Evolutionary conservation across 2,797 vertebrate genomes (phyloP).

Genomic region (Chloroceryle amazona): DNA sequence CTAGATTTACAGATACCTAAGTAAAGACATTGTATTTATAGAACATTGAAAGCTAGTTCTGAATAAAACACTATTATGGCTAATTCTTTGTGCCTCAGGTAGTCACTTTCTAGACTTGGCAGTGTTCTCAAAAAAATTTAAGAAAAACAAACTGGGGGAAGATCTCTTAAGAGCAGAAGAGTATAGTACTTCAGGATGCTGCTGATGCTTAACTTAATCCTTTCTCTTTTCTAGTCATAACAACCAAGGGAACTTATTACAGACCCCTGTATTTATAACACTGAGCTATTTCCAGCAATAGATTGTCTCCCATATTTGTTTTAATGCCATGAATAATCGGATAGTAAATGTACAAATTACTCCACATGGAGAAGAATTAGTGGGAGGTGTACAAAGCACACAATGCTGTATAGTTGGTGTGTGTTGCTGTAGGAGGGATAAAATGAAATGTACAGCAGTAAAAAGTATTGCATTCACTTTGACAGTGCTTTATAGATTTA

Average conservation of each 20-base stretch:
- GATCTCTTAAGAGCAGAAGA: not conserved
- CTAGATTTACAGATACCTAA: constrained; percentile 28
- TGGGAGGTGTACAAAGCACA: not conserved
- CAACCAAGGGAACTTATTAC: not conserved
- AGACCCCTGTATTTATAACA: not conserved
- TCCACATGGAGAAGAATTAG: not conserved
- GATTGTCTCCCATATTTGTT: not conserved
- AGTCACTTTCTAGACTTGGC: constrained; percentile 4
- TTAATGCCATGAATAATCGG: not conserved
- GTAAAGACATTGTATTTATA: constrained; percentile 1
- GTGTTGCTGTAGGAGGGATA: not conserved
- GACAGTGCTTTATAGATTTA: not conserved
- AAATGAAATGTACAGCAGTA: not conserved
- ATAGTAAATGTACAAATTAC: not conserved
- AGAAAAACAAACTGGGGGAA: not conserved
- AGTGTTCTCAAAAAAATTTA: not conserved
- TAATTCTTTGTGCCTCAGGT: constrained; percentile 14
- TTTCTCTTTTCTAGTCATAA: not conserved
- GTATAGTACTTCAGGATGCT: not conserved
- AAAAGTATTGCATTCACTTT: not conserved
- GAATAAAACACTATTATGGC: constrained; percentile 7
- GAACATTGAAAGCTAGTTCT: constrained; percentile 24
- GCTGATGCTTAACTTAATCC: not conserved
- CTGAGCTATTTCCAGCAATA: not conserved
- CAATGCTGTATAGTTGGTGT: not conserved